A percentile compares a stretch with the other conserved stretches of the same genome.
These are phyloP conservation scores for Gorsachius goisagi DNA, from an alignment of 2,113 vertebrate species.

Conservation along the genomic window DNA sequence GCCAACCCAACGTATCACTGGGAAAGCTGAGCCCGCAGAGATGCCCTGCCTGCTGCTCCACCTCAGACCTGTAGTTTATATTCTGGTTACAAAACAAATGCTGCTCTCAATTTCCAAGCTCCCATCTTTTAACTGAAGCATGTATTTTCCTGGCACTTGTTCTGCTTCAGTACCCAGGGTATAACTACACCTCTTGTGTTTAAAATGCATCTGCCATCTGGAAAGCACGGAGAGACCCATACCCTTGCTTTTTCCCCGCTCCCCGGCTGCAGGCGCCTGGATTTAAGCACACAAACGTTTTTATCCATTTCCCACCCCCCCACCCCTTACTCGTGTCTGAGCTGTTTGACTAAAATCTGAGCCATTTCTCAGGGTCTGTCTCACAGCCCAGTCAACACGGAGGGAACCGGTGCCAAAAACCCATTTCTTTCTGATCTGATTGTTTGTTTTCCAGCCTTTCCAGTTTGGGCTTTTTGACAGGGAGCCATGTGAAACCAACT, in stretches of 20 bases:
- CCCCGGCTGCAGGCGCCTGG: neutral
- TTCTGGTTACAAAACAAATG: neutral
- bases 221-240: neutral
- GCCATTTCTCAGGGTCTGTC: slow-evolving; percentile 39
- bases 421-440: slow-evolving; percentile 56
- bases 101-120: neutral
- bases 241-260: neutral
- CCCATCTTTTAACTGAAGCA: neutral
- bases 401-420: neutral
- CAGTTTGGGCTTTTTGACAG: slow-evolving; percentile 65
- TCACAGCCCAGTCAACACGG: slow-evolving; percentile 44
- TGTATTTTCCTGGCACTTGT: neutral
- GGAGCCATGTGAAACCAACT: slow-evolving; percentile 64
- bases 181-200: neutral
- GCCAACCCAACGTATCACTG: no score
- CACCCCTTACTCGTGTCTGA: neutral
- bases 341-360: slow-evolving; percentile 31
- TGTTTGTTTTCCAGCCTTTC: slow-evolving; percentile 62
- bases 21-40: neutral
- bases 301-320: neutral
- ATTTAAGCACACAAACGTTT: neutral
- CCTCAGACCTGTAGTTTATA: neutral
- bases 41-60: neutral
- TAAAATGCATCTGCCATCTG: slow-evolving; percentile 9
- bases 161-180: neutral